Evolutionary conservation across 2,888 invertebrate species (phyloP), one percentile per base, ranked within the genome.

Genomic region (Sicus ferrugineus): DNA sequence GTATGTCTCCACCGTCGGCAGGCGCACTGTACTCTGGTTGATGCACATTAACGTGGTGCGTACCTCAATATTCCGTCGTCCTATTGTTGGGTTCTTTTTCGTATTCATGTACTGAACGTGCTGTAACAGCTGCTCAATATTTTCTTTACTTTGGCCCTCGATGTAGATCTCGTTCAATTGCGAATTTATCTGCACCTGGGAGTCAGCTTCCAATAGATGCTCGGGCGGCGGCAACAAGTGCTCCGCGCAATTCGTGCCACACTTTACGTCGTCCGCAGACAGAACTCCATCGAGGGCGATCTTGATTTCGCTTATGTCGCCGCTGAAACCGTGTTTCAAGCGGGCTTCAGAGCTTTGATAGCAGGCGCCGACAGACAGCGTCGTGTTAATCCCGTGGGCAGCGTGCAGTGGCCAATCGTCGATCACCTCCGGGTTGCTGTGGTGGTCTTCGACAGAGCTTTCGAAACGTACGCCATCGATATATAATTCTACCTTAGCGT

Each of bases 381-480:
- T 96, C 9, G 98, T 98, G 84, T 96, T 96, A 75, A 96, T 91
- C 1, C 94, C 96, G 77, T 95, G 95, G 0, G 97, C 95, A 9
- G 96, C 96, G 84, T 98, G 98, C 54, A 99, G 88, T 1, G 98
- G 98, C 98, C 98, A 98, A 87, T 99, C 99, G 83, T 99, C 98
- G 81, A 99, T 96, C 61, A 99, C 95, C 86, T 98, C 98, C 0
- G 97, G 97, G 77, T 96, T 97, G 81, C 92, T 91, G 80, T 93
- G 87, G 73, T 85, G 81, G 72, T 85, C 84, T 30, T 84, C 84
- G 2, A 80, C 63, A 1, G 80, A 80, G 59, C 86, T 86, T 69
- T 88, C 87, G 75, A 85, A 85, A 21, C 77, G 79, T 0, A 78
- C 91, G 0, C 97, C 98, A 86, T 98, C 98, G 72, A 98, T 91